Conservation (phyloP, 2,797 vertebrate genomes). For the Oryzias sinensis region DNA sequence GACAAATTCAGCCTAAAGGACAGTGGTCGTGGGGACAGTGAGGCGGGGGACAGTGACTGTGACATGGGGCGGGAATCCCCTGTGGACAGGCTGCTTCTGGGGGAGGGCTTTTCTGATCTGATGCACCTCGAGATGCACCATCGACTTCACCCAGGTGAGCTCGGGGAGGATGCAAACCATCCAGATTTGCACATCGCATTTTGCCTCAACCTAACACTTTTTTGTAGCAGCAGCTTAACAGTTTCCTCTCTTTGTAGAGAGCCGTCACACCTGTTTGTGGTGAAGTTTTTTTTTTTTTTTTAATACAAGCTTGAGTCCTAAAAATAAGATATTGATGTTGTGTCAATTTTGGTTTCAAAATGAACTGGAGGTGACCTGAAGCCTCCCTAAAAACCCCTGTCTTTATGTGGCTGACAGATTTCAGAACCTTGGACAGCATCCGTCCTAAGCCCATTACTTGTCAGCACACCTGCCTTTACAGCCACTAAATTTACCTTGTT, state of each 20-base stretch:
- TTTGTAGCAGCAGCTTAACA: neutral
- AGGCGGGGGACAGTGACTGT: slow-evolving; percentile 98
- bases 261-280: neutral
- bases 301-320: no score
- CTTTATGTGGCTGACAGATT: slow-evolving; percentile 30
- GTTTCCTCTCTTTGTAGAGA: neutral
- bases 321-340: no score
- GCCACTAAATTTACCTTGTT: slow-evolving; percentile 50
- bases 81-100: slow-evolving; percentile 95
- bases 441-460: slow-evolving; percentile 49
- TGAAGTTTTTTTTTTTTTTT: no score
- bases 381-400: neutral
- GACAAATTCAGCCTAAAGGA: slow-evolving; percentile 99
- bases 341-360: neutral
- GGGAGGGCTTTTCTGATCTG: slow-evolving; percentile 97
- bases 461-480: slow-evolving; percentile 56
- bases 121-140: slow-evolving; percentile 92
- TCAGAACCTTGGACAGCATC: slow-evolving; percentile 55
- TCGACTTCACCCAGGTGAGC: slow-evolving; percentile 93
- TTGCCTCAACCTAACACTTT: neutral
- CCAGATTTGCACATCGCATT: neutral
- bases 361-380: neutral
- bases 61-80: slow-evolving; percentile 98
- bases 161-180: neutral
- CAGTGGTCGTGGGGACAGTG: slow-evolving; percentile 97